phyloP scores from a whole-genome alignment of 2,113 vertebrate genomes.

The Trematocara nigrifrons region DNA sequence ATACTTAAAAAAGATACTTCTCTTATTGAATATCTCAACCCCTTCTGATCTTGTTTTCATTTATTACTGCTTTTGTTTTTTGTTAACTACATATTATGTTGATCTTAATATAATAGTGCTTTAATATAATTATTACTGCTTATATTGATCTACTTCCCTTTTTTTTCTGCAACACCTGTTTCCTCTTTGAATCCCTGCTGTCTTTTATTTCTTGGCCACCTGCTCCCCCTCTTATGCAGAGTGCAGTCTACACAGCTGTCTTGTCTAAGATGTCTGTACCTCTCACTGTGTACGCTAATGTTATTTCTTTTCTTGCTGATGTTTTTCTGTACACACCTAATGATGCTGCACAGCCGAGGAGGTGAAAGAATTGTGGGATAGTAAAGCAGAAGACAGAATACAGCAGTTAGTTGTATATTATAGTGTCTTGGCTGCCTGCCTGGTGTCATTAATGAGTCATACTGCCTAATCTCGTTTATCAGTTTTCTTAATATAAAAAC shows the following conservation, averaged over 20 bases:
- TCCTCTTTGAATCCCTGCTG: not conserved
- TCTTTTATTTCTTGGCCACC: conserved; percentile 12
- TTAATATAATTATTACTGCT: not conserved
- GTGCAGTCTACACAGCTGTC: not conserved
- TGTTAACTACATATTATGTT: not conserved
- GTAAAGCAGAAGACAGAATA: not conserved
- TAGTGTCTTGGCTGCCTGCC: not conserved
- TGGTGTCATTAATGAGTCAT: not conserved
- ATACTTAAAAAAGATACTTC: not conserved
- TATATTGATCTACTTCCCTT: not conserved
- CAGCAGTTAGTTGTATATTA: not conserved
- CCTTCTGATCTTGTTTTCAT: not conserved
- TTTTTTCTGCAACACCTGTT: not conserved
- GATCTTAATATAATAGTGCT: not conserved
- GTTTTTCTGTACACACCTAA: conserved; percentile 18
- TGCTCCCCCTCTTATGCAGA: not conserved
- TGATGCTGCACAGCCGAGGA: conserved; percentile 16
- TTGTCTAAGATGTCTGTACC: not conserved
- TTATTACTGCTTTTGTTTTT: not conserved
- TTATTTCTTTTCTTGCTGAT: conserved; percentile 10
- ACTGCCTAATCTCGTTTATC: not conserved
- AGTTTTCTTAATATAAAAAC: not conserved
- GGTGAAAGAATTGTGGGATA: not conserved
- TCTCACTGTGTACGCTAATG: conserved; percentile 8
- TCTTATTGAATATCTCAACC: not conserved